Percentiles rank a stretch among this genome's conserved stretches.
phyloP scores from a whole-genome alignment of 2,797 vertebrate genomes.

The Kryptopterus vitreolus region DNA sequence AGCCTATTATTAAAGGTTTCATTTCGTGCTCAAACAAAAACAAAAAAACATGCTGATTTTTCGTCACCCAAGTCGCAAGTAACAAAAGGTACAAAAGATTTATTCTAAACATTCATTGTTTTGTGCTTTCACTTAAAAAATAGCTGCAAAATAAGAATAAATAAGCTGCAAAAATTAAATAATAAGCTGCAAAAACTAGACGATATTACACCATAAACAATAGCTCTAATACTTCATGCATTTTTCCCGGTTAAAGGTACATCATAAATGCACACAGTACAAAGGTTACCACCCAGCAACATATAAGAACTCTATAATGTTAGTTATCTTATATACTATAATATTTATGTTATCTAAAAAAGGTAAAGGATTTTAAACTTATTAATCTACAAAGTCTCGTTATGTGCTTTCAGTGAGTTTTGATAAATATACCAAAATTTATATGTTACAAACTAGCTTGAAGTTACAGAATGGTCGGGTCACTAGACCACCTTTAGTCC shows the following conservation, averaged over 20 bases:
- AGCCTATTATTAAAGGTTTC: not conserved
- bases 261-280: not conserved
- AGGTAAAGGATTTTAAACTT: not conserved
- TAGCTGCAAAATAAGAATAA: too few relatives aligned
- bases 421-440: not conserved
- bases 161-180: too few relatives aligned
- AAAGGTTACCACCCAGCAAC: not conserved
- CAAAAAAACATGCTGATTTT: not conserved
- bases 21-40: not conserved
- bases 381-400: not conserved
- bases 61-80: not conserved
- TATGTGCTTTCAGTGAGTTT: not conserved
- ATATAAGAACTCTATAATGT: not conserved
- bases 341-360: not conserved
- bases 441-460: not conserved
- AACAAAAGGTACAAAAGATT: not conserved
- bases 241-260: not conserved
- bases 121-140: too few relatives aligned
- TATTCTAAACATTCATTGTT: not conserved
- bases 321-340: too few relatives aligned
- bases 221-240: not conserved
- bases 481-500: not conserved
- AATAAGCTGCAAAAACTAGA: too few relatives aligned
- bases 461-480: not conserved
- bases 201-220: not conserved